Evolutionary conservation across 2,113 vertebrate genomes (phyloP), one percentile per base, ranked within the genome.

Genomic region (Nothobranchius furzeri): DNA sequence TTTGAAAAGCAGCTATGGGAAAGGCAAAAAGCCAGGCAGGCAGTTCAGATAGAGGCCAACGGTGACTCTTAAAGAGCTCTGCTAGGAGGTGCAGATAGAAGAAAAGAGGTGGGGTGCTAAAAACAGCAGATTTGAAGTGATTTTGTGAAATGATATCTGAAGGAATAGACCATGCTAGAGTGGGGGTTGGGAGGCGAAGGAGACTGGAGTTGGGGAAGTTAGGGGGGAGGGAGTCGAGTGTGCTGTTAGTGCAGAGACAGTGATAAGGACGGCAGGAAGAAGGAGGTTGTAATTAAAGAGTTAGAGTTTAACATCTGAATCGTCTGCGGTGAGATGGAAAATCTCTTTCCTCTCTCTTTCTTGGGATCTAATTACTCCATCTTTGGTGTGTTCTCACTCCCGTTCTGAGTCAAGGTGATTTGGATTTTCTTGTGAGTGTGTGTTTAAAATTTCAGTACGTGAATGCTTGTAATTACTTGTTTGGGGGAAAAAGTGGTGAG

Each of bases 251-350:
- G 51, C 8, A 25, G 9, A 3, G 49, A 60, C 68, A 69, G 37
- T 9, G 58, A 73, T 9, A 48, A 53, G 62, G 46, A 57, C 46
- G 56, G 45, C 68, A 46, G 20, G 42, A 60, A 76, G 77, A 47
- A 7, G 14, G 50, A 50, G 68, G 30, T 9, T 40, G 47, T 85
- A 83, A 89, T 89, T 87, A 87, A 83, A 80, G 68, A 78, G 83
- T 57, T 70, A 70, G n/a, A 58, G 12, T 82, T 86, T 76, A 71
- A 84, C 69, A 71, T 86, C 76, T 76, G 66, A 81, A 79, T 77
- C 60, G 73, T 84, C 67, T 67, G 60, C 6, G 37, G 12, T 68
- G 63, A 55, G 75, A 59, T 6, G 51, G 70, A 66, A 79, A 77
- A 61, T 72, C 40, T 48, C 20, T 76, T 85, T 81, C 82, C 58